Percentiles rank a stretch among this genome's conserved stretches.
phyloP scores from a whole-genome alignment of 2,888 invertebrate species.

The Brachylomia viminalis region DNA sequence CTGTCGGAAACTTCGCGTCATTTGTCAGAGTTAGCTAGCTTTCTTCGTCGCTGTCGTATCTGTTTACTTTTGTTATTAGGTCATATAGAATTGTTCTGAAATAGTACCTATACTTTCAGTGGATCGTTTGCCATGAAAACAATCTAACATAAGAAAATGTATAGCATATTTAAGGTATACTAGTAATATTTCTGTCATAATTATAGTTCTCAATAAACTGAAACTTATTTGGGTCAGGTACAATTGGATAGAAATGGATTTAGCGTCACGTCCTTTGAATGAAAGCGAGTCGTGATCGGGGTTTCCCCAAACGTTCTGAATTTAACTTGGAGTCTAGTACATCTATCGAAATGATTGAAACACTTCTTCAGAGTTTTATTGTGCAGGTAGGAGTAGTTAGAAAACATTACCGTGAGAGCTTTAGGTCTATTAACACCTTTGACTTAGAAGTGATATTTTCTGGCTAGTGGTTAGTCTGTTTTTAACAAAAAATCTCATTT shows the following conservation, averaged over 20 bases:
- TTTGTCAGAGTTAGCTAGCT: slow-evolving; percentile 76
- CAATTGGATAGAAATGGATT: slow-evolving; percentile 66
- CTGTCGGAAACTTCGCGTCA: slow-evolving; percentile 81
- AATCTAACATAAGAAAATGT: not conserved
- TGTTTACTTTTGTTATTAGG: slow-evolving; percentile 59
- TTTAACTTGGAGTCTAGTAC: slow-evolving; percentile 54
- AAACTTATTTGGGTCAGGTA: slow-evolving; percentile 7
- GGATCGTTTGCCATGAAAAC: not conserved
- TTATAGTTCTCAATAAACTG: not conserved
- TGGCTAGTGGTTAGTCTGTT: not conserved
- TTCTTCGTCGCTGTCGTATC: slow-evolving; percentile 43
- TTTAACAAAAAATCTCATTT: not conserved
- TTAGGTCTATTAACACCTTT: not conserved
- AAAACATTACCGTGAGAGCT: not conserved
- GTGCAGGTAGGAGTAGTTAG: not conserved
- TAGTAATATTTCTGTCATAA: slow-evolving; percentile 10
- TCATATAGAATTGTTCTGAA: slow-evolving; percentile 20
- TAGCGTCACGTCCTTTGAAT: slow-evolving; percentile 76
- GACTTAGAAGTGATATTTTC: slow-evolving; percentile 7
- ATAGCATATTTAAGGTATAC: not conserved
- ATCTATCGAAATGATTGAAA: not conserved
- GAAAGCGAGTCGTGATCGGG: slow-evolving; percentile 81
- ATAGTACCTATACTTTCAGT: slow-evolving; percentile 7
- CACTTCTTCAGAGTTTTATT: not conserved
- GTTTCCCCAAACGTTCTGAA: slow-evolving; percentile 71